A percentile compares a stretch with the other conserved stretches of the same genome.
Conservation (phyloP, 2,888 invertebrate genomes). For the Noctuana brunneofusca region DNA sequence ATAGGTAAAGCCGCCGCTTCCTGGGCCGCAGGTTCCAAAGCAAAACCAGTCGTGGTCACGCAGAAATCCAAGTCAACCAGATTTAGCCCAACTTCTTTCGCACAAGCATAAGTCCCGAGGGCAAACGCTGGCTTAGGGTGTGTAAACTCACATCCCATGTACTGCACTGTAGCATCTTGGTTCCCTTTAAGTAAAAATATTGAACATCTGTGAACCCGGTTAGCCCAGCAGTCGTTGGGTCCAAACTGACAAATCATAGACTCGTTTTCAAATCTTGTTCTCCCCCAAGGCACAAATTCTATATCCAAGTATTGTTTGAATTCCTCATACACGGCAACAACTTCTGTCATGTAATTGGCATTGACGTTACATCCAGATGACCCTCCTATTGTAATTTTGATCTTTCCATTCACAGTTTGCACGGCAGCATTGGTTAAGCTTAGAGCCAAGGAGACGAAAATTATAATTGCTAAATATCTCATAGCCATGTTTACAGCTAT, state of each 20-base stretch:
- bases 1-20: slow-evolving; percentile 45
- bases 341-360: slow-evolving; percentile 55
- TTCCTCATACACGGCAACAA: slow-evolving; percentile 54
- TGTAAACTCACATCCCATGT: slow-evolving; percentile 69
- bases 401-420: slow-evolving; percentile 57
- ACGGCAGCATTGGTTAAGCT: slow-evolving; percentile 33
- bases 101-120: slow-evolving; percentile 59
- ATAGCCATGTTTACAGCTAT: not conserved
- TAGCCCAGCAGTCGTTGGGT: slow-evolving; percentile 67
- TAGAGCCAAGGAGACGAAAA: slow-evolving; percentile 10
- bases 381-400: slow-evolving; percentile 63
- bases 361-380: slow-evolving; percentile 67
- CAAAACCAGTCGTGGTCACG: slow-evolving; percentile 52
- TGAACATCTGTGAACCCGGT: slow-evolving; percentile 68
- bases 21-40: slow-evolving; percentile 56
- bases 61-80: slow-evolving; percentile 61
- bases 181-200: slow-evolving; percentile 55
- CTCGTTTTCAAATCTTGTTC: slow-evolving; percentile 54
- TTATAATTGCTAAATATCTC: not conserved
- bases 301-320: slow-evolving; percentile 62
- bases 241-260: slow-evolving; percentile 60
- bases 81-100: slow-evolving; percentile 53
- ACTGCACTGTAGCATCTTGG: slow-evolving; percentile 60
- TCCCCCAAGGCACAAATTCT: slow-evolving; percentile 75
- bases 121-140: slow-evolving; percentile 50